phyloP scores from a whole-genome alignment of 2,113 vertebrate species.

The Zosterops pallidus region DNA sequence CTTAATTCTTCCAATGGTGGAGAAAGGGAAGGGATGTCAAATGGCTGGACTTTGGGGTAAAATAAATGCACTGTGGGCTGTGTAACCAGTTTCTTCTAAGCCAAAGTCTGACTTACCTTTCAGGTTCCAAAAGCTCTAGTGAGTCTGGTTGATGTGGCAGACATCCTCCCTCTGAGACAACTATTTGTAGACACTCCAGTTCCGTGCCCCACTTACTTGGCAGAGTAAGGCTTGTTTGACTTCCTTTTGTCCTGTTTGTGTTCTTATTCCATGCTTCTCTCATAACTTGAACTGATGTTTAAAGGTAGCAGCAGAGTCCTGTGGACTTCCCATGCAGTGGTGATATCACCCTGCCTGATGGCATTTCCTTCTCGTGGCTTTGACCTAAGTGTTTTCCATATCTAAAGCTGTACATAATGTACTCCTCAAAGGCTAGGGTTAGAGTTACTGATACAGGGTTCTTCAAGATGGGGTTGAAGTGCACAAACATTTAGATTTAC shows the following conservation, averaged over 20 bases:
- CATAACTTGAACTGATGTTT: background rate
- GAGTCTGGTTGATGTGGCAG: slow-evolving; percentile 83
- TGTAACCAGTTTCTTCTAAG: background rate
- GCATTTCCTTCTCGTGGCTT: background rate
- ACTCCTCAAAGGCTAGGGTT: background rate
- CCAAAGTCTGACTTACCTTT: background rate
- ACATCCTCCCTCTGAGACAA: slow-evolving; percentile 75
- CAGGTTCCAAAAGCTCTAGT: slow-evolving; percentile 90
- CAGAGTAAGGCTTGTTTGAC: slow-evolving; percentile 63
- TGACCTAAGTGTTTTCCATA: background rate
- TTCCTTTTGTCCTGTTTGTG: background rate
- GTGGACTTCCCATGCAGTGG: background rate
- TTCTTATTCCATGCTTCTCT: background rate
- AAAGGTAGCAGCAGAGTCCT: background rate
- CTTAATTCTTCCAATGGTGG: background rate
- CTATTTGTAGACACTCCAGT: slow-evolving; percentile 73
- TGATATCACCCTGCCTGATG: background rate
- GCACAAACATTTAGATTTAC: background rate
- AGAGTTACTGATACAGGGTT: background rate
- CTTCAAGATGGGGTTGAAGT: background rate
- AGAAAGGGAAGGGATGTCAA: background rate
- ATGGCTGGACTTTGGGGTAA: background rate
- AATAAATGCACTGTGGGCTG: background rate
- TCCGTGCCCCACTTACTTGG: slow-evolving; percentile 79
- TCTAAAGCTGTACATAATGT: background rate